Conservation (phyloP, 1,140 invertebrate genomes). For the Caerostris extrusa region DNA sequence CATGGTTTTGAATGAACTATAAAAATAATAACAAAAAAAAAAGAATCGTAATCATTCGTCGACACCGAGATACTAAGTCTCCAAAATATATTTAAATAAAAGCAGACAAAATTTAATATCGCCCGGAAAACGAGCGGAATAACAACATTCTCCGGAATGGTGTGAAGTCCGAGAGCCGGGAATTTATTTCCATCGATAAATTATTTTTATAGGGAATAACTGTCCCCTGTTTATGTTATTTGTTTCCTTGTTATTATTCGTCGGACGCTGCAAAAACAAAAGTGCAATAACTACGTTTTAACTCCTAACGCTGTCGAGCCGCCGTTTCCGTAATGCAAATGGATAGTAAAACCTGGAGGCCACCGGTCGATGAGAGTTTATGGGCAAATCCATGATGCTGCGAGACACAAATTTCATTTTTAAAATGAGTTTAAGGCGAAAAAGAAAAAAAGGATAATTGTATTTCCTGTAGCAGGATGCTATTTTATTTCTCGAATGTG, state of each 20-base stretch:
- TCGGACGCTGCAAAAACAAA: constrained; percentile 58
- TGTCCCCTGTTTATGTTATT: constrained; percentile 52
- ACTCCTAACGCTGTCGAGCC: background rate
- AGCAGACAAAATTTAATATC: constrained; percentile 69
- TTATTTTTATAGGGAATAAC: constrained; percentile 71
- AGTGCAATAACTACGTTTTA: constrained; percentile 52
- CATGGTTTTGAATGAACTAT: background rate
- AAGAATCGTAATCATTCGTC: background rate
- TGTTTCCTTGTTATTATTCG: constrained; percentile 54
- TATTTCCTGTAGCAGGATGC: background rate
- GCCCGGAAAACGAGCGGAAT: constrained; percentile 56
- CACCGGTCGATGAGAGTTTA: background rate
- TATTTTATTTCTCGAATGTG: background rate
- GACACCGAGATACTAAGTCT: background rate
- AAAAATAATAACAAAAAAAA: constrained; percentile 23
- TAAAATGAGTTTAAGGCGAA: background rate
- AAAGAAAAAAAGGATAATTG: background rate
- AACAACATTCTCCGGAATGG: constrained; percentile 36
- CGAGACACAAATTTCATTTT: constrained; percentile 33
- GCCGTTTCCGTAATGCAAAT: constrained; percentile 37
- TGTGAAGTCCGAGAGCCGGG: background rate
- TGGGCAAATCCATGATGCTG: background rate
- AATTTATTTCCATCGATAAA: constrained; percentile 66
- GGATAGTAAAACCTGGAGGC: constrained; percentile 37
- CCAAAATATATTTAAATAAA: constrained; percentile 60